Conservation (phyloP, 2,797 vertebrate genomes). For the Typhlichthys subterraneus region DNA sequence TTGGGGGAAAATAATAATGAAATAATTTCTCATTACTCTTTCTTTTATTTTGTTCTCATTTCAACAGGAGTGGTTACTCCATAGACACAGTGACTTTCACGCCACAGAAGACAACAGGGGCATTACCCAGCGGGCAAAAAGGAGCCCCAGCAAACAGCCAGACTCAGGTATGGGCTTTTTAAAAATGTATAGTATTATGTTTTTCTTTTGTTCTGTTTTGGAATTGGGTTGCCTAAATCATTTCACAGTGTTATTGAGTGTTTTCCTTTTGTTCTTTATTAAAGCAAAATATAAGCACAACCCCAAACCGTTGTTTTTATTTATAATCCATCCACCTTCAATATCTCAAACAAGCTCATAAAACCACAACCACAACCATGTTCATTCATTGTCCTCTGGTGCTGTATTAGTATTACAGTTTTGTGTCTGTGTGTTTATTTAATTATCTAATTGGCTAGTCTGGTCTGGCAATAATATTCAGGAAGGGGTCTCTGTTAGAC, state of each 20-base stretch:
- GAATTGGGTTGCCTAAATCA: too few relatives aligned
- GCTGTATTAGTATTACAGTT: slow-evolving; percentile 36
- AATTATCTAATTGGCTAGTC: slow-evolving; percentile 22
- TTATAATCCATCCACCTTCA: background rate
- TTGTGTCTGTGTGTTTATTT: slow-evolving; percentile 12
- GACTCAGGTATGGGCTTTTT: slow-evolving; percentile 59
- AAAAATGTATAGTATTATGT: too few relatives aligned
- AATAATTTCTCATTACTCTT: slow-evolving; percentile 1
- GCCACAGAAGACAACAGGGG: slow-evolving; percentile 78
- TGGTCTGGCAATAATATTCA: slow-evolving; percentile 18
- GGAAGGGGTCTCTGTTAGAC: slow-evolving; percentile 30
- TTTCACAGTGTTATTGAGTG: background rate
- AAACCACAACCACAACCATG: too few relatives aligned
- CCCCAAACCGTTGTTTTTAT: background rate
- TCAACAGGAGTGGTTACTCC: slow-evolving; percentile 81
- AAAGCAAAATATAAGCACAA: too few relatives aligned
- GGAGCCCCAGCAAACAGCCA: slow-evolving; percentile 83
- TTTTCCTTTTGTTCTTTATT: too few relatives aligned
- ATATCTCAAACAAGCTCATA: background rate
- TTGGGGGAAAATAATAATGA: slow-evolving; percentile 4
- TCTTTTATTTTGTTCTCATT: slow-evolving; percentile 34
- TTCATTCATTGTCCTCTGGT: background rate
- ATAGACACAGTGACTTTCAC: slow-evolving; percentile 78
- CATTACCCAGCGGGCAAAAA: slow-evolving; percentile 84
- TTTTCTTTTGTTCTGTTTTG: too few relatives aligned